Conservation (phyloP, 2,797 vertebrate species). For the Notamacropus eugenii region DNA sequence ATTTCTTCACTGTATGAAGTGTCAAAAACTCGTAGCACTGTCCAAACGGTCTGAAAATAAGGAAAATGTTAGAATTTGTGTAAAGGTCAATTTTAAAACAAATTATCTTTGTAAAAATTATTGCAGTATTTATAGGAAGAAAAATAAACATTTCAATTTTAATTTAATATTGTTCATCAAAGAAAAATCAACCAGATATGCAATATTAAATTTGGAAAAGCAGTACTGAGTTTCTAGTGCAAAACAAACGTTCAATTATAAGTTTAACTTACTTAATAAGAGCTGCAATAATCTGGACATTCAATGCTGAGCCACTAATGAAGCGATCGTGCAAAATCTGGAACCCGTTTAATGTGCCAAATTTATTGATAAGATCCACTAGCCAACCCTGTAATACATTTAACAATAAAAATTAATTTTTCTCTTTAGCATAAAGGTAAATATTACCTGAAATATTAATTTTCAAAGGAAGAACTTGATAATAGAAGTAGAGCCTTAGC, state of each 20-base stretch:
- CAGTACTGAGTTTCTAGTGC: slow-evolving; percentile 47
- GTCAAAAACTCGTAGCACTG: slow-evolving; percentile 99
- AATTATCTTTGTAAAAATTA: slow-evolving; percentile 44
- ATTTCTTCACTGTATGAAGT: slow-evolving; percentile 99
- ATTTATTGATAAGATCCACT: slow-evolving; percentile 99
- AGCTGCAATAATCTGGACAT: slow-evolving; percentile 99
- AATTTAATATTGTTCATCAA: slow-evolving; percentile 30
- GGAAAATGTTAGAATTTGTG: slow-evolving; percentile 47
- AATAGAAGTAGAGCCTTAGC: background rate
- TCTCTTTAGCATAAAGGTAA: background rate
- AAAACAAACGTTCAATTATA: slow-evolving; percentile 43
- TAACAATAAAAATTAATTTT: slow-evolving; percentile 69
- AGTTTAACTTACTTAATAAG: slow-evolving; percentile 96
- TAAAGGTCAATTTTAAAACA: slow-evolving; percentile 36
- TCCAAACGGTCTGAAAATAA: slow-evolving; percentile 94
- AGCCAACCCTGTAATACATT: slow-evolving; percentile 94
- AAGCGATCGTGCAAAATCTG: slow-evolving; percentile 99
- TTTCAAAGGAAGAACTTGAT: slow-evolving; percentile 25
- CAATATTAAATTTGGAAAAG: slow-evolving; percentile 45
- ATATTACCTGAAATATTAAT: slow-evolving; percentile 28
- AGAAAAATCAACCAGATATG: slow-evolving; percentile 21
- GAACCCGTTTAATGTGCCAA: slow-evolving; percentile 99
- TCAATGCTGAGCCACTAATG: slow-evolving; percentile 98
- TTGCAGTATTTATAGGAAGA: slow-evolving; percentile 18
- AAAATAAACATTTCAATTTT: background rate